These are phyloP conservation scores for Eumerus sabulonum DNA, from an alignment of 2,888 invertebrate species.

Conservation along the genomic window DNA sequence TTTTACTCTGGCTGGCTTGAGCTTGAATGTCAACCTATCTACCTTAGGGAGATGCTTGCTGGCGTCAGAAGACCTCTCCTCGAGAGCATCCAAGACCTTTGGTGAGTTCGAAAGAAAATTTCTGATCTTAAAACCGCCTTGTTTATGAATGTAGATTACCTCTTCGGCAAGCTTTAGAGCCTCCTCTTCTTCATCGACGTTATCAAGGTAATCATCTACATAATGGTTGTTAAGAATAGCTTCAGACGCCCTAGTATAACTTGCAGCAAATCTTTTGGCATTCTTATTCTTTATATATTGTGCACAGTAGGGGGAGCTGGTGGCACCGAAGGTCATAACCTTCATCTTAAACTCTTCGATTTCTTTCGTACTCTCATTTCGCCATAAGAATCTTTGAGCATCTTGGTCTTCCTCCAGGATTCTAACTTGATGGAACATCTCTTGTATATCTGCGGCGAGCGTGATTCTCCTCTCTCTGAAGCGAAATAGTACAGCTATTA, in stretches of 20 bases:
- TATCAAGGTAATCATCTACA: constrained; percentile 32
- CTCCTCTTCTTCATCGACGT: constrained; percentile 9
- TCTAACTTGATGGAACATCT: constrained; percentile 11
- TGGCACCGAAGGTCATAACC: constrained; percentile 3
- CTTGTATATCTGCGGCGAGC: background rate
- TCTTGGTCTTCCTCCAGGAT: constrained; percentile 12
- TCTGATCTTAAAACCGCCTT: constrained; percentile 38
- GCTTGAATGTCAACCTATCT: constrained; percentile 61
- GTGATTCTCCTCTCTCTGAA: background rate
- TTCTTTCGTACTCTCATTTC: background rate
- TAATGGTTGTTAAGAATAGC: constrained; percentile 32
- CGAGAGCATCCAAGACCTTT: no score
- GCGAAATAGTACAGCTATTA: background rate
- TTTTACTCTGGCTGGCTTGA: constrained; percentile 10
- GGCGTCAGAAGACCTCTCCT: no score
- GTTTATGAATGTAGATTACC: constrained; percentile 10
- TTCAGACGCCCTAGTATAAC: constrained; percentile 17
- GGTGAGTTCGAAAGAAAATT: no score
- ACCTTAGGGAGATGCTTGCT: no score
- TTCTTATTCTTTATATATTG: constrained; percentile 4
- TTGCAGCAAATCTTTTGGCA: background rate
- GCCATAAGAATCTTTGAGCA: constrained; percentile 11
- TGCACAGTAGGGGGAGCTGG: background rate
- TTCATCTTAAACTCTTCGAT: background rate
- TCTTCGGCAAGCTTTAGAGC: constrained; percentile 11